Evolutionary conservation across 1,140 invertebrate species (phyloP), one percentile per base, ranked within the genome.

Genomic region (Drosophila baimaii): DNA sequence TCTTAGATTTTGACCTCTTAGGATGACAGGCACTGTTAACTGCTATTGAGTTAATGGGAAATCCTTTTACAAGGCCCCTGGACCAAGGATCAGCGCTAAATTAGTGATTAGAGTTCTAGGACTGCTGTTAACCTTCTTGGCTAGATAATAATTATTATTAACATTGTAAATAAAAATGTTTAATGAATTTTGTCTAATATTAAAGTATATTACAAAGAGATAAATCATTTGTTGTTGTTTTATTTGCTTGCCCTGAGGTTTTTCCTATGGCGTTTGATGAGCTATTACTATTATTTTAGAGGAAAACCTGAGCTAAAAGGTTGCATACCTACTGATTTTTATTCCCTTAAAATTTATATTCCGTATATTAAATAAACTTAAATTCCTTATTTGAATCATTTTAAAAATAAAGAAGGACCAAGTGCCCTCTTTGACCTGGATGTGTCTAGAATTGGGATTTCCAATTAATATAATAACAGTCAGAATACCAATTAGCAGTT

Each of bases 1-100:
- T 51, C 47, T 51, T 29, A 13, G 15, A 27, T n/a, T n/a, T n/a
- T n/a, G n/a, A n/a, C n/a, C 47, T 51, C 47, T 51, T 29, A 13
- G 15, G 17, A 12, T 6, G 9, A 12, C 2, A 17, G 9, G 10
- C 9, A 29, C 46, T 15, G 13, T 33, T 33, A 52, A 52, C 3
- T 0, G 17, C 0, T 2, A 0, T 33, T 33, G 21, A 15, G 8
- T 21, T 52, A 31, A 51, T 13, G 1, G 3, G 13, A 21, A 27
- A 4, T 33, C 49, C 12, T 31, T 3, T 33, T 19, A 21, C 2
- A 31, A 21, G 17, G 3, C 10, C 12, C 10, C 17, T 6, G 4
- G 12, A n/a, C 1, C 1, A 51, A 19, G 10, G 47, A 51, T 51
- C 12, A 0, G 2, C 0, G 8, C 2, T 6, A 3, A 1, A 23